Evolutionary conservation across 2,113 vertebrate species (phyloP).

Genomic region (Aptenodytes forsteri): DNA sequence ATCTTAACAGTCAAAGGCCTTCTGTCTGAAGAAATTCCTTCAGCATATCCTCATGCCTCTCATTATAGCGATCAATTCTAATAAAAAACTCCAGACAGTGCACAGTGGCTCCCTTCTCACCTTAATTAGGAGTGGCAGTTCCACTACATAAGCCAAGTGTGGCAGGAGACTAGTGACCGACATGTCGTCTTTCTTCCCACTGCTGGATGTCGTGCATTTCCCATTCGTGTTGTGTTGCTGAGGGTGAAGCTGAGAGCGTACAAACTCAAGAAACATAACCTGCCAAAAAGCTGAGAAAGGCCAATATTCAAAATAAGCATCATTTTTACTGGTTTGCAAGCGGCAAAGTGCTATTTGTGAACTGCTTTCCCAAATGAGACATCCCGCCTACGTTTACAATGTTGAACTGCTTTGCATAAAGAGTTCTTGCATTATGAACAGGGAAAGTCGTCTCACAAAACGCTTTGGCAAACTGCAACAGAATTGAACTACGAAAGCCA

Average conservation of each 20-base stretch:
- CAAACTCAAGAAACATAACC: accelerated
- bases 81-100: neutral
- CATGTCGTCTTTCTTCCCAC: neutral
- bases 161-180: neutral
- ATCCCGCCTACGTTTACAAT: accelerated
- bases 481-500: neutral
- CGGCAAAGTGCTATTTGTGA: neutral
- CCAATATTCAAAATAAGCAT: neutral
- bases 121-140: neutral
- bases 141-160: neutral
- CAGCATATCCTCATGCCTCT: neutral
- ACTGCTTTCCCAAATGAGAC: neutral
- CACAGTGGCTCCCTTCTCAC: neutral
- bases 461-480: neutral
- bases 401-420: neutral
- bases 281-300: neutral
- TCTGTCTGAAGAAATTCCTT: neutral
- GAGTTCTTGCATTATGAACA: neutral
- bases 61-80: neutral
- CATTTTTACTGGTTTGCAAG: neutral
- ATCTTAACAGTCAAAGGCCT: neutral
- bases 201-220: neutral
- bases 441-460: neutral
- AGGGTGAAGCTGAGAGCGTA: neutral
- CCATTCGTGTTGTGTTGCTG: neutral